phyloP scores from a whole-genome alignment of 2,113 vertebrate genomes.

The Cichladusa arquata region DNA sequence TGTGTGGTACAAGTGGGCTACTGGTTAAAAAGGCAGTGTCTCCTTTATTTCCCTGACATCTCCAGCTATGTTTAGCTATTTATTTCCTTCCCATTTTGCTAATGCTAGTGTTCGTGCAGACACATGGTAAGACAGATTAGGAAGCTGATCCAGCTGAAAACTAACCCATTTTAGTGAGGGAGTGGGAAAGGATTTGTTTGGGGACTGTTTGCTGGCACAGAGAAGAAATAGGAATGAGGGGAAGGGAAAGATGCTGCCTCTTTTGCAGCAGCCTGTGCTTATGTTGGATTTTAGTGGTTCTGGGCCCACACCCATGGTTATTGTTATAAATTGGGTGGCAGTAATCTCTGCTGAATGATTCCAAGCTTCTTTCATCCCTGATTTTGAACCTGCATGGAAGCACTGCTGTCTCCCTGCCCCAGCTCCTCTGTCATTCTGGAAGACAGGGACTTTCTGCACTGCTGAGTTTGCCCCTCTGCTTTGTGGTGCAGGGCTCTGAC shows the following conservation, averaged over 20 bases:
- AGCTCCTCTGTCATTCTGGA: neutral
- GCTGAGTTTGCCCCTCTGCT: neutral
- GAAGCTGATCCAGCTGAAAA: conserved; percentile 55
- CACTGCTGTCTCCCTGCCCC: neutral
- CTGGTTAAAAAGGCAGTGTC: neutral
- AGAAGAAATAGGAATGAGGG: neutral
- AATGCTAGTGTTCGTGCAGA: conserved; percentile 24
- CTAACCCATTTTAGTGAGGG: conserved; percentile 7
- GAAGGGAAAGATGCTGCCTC: neutral
- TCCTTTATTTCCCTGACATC: neutral
- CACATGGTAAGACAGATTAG: conserved; percentile 48
- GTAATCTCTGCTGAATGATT: neutral
- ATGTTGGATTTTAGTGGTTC: neutral
- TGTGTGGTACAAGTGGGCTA: neutral
- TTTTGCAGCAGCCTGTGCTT: neutral
- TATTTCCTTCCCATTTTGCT: conserved; percentile 38
- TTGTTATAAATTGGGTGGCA: neutral
- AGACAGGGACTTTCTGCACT: neutral
- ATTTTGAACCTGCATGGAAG: neutral
- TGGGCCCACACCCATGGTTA: neutral
- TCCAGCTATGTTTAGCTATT: neutral
- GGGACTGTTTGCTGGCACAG: neutral
- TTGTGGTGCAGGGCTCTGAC: neutral
- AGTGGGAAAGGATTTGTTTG: conserved; percentile 21
- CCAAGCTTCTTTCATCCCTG: neutral